Evolutionary conservation across 2,113 vertebrate genomes (phyloP).

Genomic region (Psittacula cyanocephala): DNA sequence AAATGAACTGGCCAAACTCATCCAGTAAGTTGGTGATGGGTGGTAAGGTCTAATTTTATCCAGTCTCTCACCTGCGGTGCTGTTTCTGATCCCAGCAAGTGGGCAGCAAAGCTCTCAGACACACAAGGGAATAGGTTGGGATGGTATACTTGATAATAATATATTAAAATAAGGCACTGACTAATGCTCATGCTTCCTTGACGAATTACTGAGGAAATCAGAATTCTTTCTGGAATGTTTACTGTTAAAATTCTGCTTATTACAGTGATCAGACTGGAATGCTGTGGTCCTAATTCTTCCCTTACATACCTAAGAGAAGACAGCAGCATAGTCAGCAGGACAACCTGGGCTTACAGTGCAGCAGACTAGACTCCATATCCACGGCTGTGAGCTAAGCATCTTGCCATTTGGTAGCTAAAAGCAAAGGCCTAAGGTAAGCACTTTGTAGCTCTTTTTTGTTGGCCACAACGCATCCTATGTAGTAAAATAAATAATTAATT

Average conservation of each 20-base stretch:
- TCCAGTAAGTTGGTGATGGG: background rate
- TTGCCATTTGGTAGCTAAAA: background rate
- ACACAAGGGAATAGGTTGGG: background rate
- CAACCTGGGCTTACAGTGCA: background rate
- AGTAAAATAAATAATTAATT: background rate
- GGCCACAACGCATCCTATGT: background rate
- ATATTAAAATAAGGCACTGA: background rate
- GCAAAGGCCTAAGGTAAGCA: background rate
- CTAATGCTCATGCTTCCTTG: background rate
- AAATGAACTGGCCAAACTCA: background rate
- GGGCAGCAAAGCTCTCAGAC: background rate
- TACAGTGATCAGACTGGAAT: background rate
- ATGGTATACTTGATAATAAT: background rate
- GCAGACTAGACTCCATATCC: background rate
- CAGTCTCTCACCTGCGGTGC: background rate
- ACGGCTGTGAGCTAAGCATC: background rate
- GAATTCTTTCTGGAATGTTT: background rate
- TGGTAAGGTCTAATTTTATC: background rate
- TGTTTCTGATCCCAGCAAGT: rapidly evolving
- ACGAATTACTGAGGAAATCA: background rate
- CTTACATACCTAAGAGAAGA: background rate
- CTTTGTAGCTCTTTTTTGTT: background rate
- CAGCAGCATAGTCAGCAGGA: background rate
- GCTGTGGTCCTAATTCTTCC: background rate
- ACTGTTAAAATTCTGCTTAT: background rate